A percentile compares a stretch with the other conserved stretches of the same genome.
These are phyloP conservation scores for Columba janthina DNA, from an alignment of 2,113 vertebrate genomes.

Conservation along the genomic window DNA sequence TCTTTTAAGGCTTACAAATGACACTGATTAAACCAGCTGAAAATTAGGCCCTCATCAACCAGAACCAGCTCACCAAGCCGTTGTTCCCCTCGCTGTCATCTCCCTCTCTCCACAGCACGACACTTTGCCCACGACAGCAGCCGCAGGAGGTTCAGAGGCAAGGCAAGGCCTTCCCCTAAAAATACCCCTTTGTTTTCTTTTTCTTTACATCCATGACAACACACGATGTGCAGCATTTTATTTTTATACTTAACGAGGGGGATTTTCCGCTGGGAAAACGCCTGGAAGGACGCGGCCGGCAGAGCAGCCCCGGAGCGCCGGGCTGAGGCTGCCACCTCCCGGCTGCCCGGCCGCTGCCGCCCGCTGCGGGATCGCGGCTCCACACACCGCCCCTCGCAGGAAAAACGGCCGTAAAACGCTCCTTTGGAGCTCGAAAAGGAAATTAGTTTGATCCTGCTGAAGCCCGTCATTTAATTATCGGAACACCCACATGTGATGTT, in stretches of 20 bases:
- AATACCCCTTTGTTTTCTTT: not conserved
- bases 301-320: not conserved
- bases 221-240: not conserved
- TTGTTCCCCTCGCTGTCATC: rapidly evolving
- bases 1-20: not conserved
- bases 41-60: rapidly evolving
- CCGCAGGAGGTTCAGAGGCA: not conserved
- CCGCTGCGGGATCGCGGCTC: too few relatives aligned
- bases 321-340: constrained; percentile 76
- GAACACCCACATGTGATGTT: rapidly evolving
- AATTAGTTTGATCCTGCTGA: rapidly evolving
- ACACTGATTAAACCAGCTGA: not conserved
- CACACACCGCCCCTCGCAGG: rapidly evolving
- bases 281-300: not conserved
- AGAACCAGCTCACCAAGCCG: rapidly evolving
- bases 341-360: too few relatives aligned
- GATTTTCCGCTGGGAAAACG: not conserved
- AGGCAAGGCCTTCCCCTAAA: not conserved
- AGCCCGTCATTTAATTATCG: rapidly evolving
- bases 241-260: not conserved
- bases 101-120: rapidly evolving
- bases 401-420: rapidly evolving
- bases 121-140: rapidly evolving
- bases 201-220: not conserved
- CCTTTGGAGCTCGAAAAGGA: rapidly evolving